These are phyloP conservation scores for Lepus americanus DNA, from an alignment of 2,113 vertebrate species.

Conservation along the genomic window DNA sequence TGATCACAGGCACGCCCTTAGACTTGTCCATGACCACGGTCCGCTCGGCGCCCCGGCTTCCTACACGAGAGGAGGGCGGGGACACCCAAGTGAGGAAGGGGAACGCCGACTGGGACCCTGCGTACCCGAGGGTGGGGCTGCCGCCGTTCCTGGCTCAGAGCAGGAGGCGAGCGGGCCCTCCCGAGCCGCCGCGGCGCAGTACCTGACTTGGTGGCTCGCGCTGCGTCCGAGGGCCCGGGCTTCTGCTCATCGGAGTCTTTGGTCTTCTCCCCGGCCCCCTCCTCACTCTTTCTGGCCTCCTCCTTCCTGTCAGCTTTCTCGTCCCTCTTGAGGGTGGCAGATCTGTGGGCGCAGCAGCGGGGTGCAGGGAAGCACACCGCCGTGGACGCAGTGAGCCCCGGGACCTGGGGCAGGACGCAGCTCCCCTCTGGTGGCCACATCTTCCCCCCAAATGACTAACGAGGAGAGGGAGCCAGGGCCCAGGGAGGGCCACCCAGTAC, in stretches of 20 bases:
- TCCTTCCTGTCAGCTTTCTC: slow-evolving; percentile 92
- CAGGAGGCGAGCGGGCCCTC: too few species aligned
- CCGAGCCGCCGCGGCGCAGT: not conserved
- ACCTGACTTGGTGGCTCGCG: slow-evolving; percentile 88
- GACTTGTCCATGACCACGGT: slow-evolving; percentile 99
- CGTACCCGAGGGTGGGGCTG: too few species aligned
- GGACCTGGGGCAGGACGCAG: too few species aligned
- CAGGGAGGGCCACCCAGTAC: too few species aligned
- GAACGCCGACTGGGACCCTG: too few species aligned
- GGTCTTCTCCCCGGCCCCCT: slow-evolving; percentile 89
- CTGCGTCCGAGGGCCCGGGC: slow-evolving; percentile 86
- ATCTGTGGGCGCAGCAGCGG: slow-evolving; percentile 70
- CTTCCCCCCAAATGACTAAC: too few species aligned
- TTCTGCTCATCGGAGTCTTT: slow-evolving; percentile 88
- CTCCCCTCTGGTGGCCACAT: too few species aligned
- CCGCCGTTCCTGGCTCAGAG: too few species aligned
- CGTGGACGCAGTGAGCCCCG: not conserved
- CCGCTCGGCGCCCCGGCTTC: slow-evolving; percentile 92
- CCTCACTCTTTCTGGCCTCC: slow-evolving; percentile 88
- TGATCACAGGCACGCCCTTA: slow-evolving; percentile 98
- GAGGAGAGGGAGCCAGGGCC: too few species aligned
- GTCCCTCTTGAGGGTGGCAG: slow-evolving; percentile 87
- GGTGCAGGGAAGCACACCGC: not conserved
- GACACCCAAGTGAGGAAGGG: not conserved
- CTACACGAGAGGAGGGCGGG: slow-evolving; percentile 71